phyloP scores from a whole-genome alignment of 2,797 vertebrate species.

The Lacerta viridis region DNA sequence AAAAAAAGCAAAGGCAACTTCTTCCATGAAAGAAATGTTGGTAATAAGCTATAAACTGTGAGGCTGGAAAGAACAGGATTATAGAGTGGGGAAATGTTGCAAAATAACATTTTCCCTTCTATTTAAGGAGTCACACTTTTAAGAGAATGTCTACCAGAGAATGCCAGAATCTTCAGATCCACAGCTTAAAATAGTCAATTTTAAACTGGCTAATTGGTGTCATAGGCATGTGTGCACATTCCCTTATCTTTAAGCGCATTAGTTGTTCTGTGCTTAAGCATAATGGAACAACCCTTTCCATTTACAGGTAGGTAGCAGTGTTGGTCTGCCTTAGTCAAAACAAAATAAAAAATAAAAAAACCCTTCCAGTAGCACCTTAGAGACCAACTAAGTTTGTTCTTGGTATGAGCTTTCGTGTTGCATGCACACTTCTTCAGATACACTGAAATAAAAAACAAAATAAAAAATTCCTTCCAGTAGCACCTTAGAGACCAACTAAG shows the following conservation, averaged over 20 bases:
- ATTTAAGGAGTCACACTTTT: background rate
- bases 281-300: background rate
- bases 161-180: background rate
- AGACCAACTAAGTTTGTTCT: no score
- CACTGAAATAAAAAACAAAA: no score
- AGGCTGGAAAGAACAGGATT: conserved; percentile 9
- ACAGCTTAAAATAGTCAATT: background rate
- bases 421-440: no score
- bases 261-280: background rate
- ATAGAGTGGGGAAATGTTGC: background rate
- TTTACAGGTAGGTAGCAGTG: no score
- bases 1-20: background rate
- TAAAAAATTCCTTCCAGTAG: no score
- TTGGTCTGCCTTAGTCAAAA: no score
- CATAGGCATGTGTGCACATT: background rate
- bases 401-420: no score
- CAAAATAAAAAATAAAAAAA: no score
- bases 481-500: no score
- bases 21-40: conserved; percentile 1
- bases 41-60: conserved; percentile 9
- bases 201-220: background rate
- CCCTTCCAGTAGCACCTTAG: no score
- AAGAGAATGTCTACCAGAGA: no score
- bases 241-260: background rate
- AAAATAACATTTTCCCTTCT: background rate